phyloP scores from a whole-genome alignment of 2,888 invertebrate genomes.

The Palloptera scutellata region DNA sequence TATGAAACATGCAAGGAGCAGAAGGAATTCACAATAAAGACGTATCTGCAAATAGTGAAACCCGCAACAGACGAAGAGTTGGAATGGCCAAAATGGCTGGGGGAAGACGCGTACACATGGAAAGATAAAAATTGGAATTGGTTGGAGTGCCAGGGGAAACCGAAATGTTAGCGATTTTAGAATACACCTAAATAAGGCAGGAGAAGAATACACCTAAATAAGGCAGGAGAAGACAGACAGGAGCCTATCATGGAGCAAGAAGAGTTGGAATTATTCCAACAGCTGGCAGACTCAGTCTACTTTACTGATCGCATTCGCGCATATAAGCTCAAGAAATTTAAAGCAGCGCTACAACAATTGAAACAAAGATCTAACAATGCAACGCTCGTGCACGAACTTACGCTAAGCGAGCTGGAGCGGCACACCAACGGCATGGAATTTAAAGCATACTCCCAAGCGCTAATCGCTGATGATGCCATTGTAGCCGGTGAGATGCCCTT shows the following conservation, averaged over 20 bases:
- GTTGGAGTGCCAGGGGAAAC: constrained; percentile 37
- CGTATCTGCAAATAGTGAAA: constrained; percentile 37
- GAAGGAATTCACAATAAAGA: constrained; percentile 32
- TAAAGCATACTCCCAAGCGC: constrained; percentile 20
- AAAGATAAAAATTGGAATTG: constrained; percentile 32
- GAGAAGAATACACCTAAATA: constrained; percentile 31
- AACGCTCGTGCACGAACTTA: constrained; percentile 33
- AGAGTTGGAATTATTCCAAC: constrained; percentile 9
- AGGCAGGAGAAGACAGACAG: constrained; percentile 23
- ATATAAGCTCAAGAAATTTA: constrained; percentile 28
- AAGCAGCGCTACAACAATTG: constrained; percentile 17
- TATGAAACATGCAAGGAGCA: constrained; percentile 38
- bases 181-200: constrained; percentile 31
- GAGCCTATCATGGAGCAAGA: not conserved
- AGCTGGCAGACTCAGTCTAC: constrained; percentile 19
- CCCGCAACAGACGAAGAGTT: constrained; percentile 28
- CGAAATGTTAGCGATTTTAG: constrained; percentile 38
- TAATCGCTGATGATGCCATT: constrained; percentile 16
- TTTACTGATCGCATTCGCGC: constrained; percentile 13
- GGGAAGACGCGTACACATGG: not conserved
- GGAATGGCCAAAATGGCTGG: constrained; percentile 32
- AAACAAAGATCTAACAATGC: constrained; percentile 20
- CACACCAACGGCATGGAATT: constrained; percentile 19
- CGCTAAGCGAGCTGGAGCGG: constrained; percentile 31
- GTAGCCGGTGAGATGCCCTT: constrained; percentile 23